Base-by-base conservation (phyloP, 2,797 vertebrate genomes). In the Micromesistius poutassou region DNA sequence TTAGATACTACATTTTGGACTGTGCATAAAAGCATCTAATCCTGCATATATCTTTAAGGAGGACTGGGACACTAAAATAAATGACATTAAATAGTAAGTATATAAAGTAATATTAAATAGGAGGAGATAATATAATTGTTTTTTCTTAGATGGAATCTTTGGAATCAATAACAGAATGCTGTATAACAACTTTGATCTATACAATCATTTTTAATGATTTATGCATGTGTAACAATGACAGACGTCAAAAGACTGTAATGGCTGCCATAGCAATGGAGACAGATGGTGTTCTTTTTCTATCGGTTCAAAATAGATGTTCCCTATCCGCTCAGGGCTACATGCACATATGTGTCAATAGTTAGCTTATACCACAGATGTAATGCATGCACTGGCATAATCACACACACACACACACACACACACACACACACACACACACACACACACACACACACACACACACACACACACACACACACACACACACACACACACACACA, bases 391-490 rank as follows among this genome's bases (percentile, higher is more conserved):
- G 22, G 25, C 72, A 74, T 28, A 42, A 5, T 42, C 31, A 22
- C 28, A 31, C 35, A 68, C 46, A 73, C 77, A 55, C 22, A 70
- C 40, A 36, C 33, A 3, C 31, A 28, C 38, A 25, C 73, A 55
- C 68, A 42, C 35, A 71, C 62, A 71, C 74, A 68, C 74, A 76
- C 66, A 73, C 68, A 79, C 77, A 74, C 5, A n/a, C 50, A 38
- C 79, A 86, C 76, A 83, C 66, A 30, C 46, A 50, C 46, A 22
- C 46, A 50, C 46, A 19, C 4, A 33, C 33, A 33, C 33, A 33
- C 33, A 33, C 33, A 33, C 33, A 33, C 33, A 33, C 33, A 33
- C 33, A 33, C 33, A 33, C 33, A 33, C 33, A 33, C 33, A 33
- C 33, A 33, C 33, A 33, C 33, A 33, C 33, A 33, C 33, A 33